phyloP scores from a whole-genome alignment of 2,113 vertebrate species.

The Apodemus sylvaticus region DNA sequence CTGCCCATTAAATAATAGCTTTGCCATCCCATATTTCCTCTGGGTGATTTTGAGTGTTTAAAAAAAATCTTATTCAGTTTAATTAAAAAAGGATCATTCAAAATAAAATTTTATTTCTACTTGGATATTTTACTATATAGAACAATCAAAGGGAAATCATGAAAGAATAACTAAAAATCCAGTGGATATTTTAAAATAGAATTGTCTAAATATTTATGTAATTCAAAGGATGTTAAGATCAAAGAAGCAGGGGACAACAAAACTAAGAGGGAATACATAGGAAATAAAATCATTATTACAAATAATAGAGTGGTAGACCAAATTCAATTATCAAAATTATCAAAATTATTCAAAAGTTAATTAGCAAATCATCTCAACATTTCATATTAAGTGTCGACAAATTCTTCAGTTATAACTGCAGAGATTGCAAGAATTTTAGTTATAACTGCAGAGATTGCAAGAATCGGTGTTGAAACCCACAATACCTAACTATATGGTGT shows the following conservation, averaged over 20 bases:
- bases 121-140: slow-evolving; percentile 4
- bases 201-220: slow-evolving; percentile 6
- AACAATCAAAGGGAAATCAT: neutral
- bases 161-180: neutral
- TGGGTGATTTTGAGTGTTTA: neutral
- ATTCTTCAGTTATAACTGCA: neutral
- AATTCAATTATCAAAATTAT: neutral
- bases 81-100: neutral
- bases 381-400: neutral
- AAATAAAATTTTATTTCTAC: neutral
- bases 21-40: neutral
- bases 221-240: neutral
- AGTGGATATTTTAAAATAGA: neutral
- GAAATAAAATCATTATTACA: neutral
- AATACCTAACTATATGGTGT: neutral
- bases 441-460: neutral
- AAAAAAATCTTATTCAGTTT: neutral
- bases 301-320: neutral
- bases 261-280: neutral
- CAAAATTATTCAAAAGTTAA: too few relatives aligned
- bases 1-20: neutral
- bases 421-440: neutral
- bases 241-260: neutral
- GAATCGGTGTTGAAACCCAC: neutral
- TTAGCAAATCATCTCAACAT: neutral